These are phyloP conservation scores for Phalacrocorax brasilianus DNA, from an alignment of 2,113 vertebrate genomes.

Conservation along the genomic window DNA sequence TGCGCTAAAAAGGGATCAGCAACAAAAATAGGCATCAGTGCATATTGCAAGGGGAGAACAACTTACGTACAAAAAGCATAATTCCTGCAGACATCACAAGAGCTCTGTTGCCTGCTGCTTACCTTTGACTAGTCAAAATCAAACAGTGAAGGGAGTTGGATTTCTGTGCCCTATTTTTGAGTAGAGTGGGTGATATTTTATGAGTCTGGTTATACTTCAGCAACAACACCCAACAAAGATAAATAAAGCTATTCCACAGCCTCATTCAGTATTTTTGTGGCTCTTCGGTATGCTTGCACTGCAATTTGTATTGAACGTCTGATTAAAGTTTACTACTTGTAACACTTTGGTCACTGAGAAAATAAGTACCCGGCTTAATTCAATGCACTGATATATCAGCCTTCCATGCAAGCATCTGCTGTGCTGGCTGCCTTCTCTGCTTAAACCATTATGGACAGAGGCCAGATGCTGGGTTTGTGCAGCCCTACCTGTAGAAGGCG, in stretches of 20 bases:
- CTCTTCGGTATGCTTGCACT: not conserved
- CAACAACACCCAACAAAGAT: not conserved
- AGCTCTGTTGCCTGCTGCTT: not conserved
- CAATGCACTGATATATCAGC: not conserved
- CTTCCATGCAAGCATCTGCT: not conserved
- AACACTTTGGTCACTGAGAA: not conserved
- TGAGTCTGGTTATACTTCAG: not conserved
- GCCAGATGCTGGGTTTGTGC: not conserved
- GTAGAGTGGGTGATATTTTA: not conserved
- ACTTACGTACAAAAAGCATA: not conserved
- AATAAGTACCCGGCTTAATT: not conserved
- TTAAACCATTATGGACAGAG: accelerated
- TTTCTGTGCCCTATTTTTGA: not conserved
- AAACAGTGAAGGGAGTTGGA: not conserved
- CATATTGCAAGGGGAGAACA: not conserved
- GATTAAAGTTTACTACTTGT: not conserved
- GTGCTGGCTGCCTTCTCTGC: not conserved
- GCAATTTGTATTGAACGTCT: not conserved
- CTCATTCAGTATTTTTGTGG: not conserved
- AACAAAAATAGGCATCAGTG: not conserved
- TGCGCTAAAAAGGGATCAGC: not conserved
- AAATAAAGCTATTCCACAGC: not conserved
- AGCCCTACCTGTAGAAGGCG: not conserved
- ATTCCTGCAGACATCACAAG: not conserved
- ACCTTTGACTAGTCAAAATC: not conserved